These are phyloP conservation scores for Napeogenes sylphis DNA, from an alignment of 2,888 invertebrate genomes.

Conservation along the genomic window DNA sequence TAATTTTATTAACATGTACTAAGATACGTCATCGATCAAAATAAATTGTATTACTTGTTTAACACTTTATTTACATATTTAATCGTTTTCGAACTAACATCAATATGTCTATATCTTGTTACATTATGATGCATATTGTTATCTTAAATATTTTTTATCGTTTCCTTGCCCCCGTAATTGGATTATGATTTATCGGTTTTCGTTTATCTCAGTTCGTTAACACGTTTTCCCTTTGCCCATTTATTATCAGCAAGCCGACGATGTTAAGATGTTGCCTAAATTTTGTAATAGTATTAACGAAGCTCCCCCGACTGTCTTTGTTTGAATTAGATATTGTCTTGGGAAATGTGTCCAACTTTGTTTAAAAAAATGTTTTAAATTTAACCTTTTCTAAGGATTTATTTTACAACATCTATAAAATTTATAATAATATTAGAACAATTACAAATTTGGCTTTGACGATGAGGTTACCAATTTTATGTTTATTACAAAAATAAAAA, in stretches of 20 bases:
- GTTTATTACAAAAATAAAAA: too few relatives aligned
- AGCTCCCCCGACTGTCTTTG: constrained; percentile 2
- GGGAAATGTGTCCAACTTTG: background rate
- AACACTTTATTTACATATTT: too few relatives aligned
- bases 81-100: background rate
- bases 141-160: constrained; percentile 17
- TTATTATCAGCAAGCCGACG: constrained; percentile 24
- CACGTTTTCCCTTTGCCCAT: constrained; percentile 23
- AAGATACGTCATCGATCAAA: too few relatives aligned
- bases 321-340: constrained; percentile 6
- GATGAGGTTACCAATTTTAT: too few relatives aligned
- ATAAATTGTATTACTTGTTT: too few relatives aligned
- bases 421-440: too few relatives aligned
- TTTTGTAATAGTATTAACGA: constrained; percentile 9
- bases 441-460: too few relatives aligned
- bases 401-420: background rate
- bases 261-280: constrained; percentile 20
- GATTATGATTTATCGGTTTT: constrained; percentile 32
- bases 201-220: constrained; percentile 27
- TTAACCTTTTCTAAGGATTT: background rate
- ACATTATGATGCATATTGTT: constrained; percentile 7
- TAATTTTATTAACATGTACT: too few relatives aligned
- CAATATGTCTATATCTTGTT: background rate
- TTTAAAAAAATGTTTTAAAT: background rate
- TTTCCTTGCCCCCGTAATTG: constrained; percentile 26